Percentiles rank a stretch among this genome's conserved stretches.
These are phyloP conservation scores for Rhinopomastus cyanomelas DNA, from an alignment of 2,113 vertebrate genomes.

Conservation along the genomic window DNA sequence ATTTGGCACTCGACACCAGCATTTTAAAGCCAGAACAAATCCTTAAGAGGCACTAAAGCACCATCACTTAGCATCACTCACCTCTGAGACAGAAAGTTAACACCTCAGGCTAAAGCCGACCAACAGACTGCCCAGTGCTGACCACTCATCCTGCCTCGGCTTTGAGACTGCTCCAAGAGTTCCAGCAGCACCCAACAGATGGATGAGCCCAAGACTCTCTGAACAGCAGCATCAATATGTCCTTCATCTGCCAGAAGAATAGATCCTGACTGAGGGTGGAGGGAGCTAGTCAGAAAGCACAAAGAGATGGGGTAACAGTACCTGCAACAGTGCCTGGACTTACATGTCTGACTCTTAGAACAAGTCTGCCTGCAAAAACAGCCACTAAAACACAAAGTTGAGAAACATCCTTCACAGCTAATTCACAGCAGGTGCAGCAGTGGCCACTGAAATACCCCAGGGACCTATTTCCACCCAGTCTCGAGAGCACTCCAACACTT, in stretches of 20 bases:
- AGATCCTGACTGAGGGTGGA: accelerated
- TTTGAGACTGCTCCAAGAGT: neutral
- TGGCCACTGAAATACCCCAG: neutral
- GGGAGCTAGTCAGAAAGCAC: neutral
- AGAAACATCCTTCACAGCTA: neutral
- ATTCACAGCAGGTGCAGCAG: neutral
- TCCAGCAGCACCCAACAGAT: neutral
- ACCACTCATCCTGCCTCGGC: neutral
- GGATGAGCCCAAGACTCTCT: neutral
- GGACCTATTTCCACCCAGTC: neutral
- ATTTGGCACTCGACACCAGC: neutral
- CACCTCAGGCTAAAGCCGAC: neutral
- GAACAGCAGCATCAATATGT: neutral
- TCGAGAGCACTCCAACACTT: neutral
- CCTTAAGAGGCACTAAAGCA: neutral
- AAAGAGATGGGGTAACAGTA: neutral
- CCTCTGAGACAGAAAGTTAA: neutral
- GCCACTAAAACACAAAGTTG: neutral
- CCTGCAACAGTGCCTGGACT: neutral
- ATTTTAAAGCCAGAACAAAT: neutral
- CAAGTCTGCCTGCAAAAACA: neutral
- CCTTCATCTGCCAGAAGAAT: neutral
- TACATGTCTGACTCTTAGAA: neutral
- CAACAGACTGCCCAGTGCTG: neutral
- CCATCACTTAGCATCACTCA: neutral